Evolutionary conservation across 2,888 invertebrate species (phyloP).

Genomic region (Cephonodes hylas): DNA sequence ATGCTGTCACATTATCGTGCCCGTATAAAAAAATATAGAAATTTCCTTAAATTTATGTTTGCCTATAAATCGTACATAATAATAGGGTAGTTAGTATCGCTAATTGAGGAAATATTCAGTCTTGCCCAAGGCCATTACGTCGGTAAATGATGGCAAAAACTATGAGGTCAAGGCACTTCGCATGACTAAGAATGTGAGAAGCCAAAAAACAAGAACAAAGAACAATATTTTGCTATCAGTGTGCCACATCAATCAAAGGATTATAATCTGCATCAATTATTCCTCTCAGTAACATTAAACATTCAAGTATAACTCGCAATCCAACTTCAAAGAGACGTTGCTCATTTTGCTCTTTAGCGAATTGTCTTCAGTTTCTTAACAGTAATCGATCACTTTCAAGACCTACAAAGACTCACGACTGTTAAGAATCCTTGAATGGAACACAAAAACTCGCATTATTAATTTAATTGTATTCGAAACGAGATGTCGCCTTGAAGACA

Average conservation of each 20-base stretch:
- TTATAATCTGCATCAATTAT: constrained; percentile 21
- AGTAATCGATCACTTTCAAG: constrained; percentile 37
- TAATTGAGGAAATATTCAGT: constrained; percentile 69
- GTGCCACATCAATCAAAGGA: constrained; percentile 32
- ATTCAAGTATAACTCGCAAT: not conserved
- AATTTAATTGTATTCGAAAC: constrained; percentile 67
- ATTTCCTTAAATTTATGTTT: not conserved
- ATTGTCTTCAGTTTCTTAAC: constrained; percentile 30
- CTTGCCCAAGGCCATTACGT: constrained; percentile 60
- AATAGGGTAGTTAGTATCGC: constrained; percentile 35
- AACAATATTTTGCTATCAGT: constrained; percentile 40
- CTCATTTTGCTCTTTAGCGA: constrained; percentile 14
- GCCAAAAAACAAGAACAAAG: constrained; percentile 58
- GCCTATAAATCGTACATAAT: constrained; percentile 7
- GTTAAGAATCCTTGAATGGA: constrained; percentile 64
- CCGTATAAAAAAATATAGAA: constrained; percentile 1
- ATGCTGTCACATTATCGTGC: too few relatives aligned
- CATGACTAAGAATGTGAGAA: constrained; percentile 56
- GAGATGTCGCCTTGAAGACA: constrained; percentile 72
- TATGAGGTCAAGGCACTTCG: constrained; percentile 62
- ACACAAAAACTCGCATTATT: constrained; percentile 67
- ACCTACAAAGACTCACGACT: constrained; percentile 30
- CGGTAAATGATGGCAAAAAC: constrained; percentile 66
- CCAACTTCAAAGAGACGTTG: constrained; percentile 4
- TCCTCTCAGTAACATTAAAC: constrained; percentile 1